phyloP scores from a whole-genome alignment of 2,888 invertebrate genomes.

The Cistogaster globosa region DNA sequence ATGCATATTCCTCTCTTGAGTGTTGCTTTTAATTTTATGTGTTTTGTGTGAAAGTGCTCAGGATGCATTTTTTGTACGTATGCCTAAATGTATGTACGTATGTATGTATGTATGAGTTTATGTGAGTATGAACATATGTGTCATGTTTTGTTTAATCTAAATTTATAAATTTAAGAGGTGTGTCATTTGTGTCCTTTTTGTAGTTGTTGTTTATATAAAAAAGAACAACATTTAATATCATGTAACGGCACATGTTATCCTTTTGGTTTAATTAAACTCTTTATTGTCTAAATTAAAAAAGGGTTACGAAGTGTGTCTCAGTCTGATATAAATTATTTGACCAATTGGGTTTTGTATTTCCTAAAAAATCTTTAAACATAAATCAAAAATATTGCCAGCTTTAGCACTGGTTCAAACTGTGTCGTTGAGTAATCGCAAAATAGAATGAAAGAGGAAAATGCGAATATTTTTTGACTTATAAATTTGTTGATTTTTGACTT shows the following conservation, averaged over 20 bases:
- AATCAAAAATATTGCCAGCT: constrained; percentile 38
- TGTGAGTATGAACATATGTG: too few species aligned
- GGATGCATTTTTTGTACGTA: constrained; percentile 13
- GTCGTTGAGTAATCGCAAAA: background rate
- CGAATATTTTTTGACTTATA: constrained; percentile 27
- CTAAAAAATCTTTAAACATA: constrained; percentile 25
- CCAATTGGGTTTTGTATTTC: constrained; percentile 48
- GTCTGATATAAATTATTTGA: constrained; percentile 44
- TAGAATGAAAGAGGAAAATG: background rate
- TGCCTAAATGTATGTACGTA: too few species aligned
- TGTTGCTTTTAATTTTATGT: background rate
- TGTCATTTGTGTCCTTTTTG: background rate
- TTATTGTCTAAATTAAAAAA: background rate
- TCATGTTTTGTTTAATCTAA: constrained; percentile 22
- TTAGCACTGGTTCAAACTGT: constrained; percentile 6
- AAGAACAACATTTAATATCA: constrained; percentile 24
- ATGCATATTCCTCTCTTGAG: constrained; percentile 33
- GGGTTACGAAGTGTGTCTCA: background rate
- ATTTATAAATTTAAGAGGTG: constrained; percentile 41
- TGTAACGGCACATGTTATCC: constrained; percentile 59
- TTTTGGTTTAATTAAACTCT: constrained; percentile 44
- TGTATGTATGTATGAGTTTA: too few species aligned
- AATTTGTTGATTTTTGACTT: constrained; percentile 43
- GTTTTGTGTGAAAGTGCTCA: background rate
- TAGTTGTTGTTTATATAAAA: constrained; percentile 11